These are phyloP conservation scores for Neoascia interrupta DNA, from an alignment of 2,888 invertebrate species.

Conservation along the genomic window DNA sequence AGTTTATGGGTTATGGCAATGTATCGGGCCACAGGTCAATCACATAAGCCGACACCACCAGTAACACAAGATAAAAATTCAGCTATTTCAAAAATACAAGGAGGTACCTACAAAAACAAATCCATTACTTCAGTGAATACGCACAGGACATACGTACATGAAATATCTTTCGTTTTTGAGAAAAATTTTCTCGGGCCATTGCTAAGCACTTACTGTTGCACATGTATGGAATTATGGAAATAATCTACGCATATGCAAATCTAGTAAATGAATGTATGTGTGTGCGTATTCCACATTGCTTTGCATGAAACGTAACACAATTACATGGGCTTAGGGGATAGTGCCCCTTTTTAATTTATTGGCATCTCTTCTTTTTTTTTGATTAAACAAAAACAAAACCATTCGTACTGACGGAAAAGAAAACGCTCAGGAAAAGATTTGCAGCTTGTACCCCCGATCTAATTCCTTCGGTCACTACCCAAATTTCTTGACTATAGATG, in stretches of 20 bases:
- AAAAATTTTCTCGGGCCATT: too few species aligned
- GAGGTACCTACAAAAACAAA: conserved; percentile 79
- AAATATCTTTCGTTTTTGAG: too few species aligned
- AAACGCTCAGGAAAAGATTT: too few species aligned
- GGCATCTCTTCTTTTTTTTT: too few species aligned
- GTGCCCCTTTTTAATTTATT: too few species aligned
- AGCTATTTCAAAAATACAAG: conserved; percentile 93
- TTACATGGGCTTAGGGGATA: not conserved
- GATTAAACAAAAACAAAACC: too few species aligned
- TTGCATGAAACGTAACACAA: conserved; percentile 5
- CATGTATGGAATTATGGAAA: not conserved
- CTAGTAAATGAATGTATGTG: not conserved
- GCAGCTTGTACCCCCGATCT: too few species aligned
- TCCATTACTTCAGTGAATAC: conserved; percentile 47
- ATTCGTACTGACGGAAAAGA: too few species aligned
- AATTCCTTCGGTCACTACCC: too few species aligned
- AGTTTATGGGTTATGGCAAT: conserved; percentile 99
- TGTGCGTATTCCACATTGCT: conserved; percentile 7
- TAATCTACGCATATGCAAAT: not conserved
- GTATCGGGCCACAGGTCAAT: conserved; percentile 99
- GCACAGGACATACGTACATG: conserved; percentile 18
- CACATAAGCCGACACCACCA: conserved; percentile 98
- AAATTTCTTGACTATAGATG: too few species aligned
- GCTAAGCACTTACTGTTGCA: too few species aligned
- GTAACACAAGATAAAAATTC: conserved; percentile 92